phyloP scores from a whole-genome alignment of 2,888 invertebrate species.

The Drosophila demipolita region DNA sequence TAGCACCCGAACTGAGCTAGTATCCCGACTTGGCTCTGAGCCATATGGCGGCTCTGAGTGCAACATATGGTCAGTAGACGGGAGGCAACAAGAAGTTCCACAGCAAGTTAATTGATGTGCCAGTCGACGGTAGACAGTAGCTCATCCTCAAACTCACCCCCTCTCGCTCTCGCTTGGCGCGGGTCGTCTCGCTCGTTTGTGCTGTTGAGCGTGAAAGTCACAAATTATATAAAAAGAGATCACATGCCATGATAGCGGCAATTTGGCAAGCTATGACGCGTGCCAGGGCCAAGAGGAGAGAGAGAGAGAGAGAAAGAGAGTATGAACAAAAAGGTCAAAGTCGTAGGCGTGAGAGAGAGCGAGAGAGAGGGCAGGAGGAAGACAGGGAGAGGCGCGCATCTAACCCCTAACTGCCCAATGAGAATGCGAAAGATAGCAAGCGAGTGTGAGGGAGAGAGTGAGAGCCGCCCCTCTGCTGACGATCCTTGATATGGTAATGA shows the following conservation, averaged over 20 bases:
- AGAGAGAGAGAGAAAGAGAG: constrained; percentile 36
- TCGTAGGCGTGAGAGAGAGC: constrained; percentile 62
- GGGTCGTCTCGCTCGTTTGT: constrained; percentile 43
- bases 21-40: constrained; percentile 33
- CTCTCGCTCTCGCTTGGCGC: constrained; percentile 4
- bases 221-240: constrained; percentile 83
- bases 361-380: not conserved
- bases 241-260: constrained; percentile 83
- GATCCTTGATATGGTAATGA: constrained; percentile 79
- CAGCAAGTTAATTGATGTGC: constrained; percentile 72
- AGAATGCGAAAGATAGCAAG: constrained; percentile 1
- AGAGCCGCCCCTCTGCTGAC: constrained; percentile 56
- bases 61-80: constrained; percentile 79
- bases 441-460: constrained; percentile 4
- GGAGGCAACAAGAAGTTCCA: constrained; percentile 53
- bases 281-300: constrained; percentile 39
- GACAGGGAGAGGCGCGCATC: not conserved
- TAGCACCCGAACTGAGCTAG: constrained; percentile 9
- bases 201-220: constrained; percentile 83
- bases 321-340: constrained; percentile 49
- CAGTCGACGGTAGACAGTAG: constrained; percentile 56
- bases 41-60: constrained; percentile 67
- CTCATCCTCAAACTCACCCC: constrained; percentile 50
- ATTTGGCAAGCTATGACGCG: constrained; percentile 80
- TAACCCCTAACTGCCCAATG: constrained; percentile 8